Evolutionary conservation across 1,140 invertebrate species (phyloP), one percentile per base, ranked within the genome.

Genomic region (Vollenhovia emeryi): DNA sequence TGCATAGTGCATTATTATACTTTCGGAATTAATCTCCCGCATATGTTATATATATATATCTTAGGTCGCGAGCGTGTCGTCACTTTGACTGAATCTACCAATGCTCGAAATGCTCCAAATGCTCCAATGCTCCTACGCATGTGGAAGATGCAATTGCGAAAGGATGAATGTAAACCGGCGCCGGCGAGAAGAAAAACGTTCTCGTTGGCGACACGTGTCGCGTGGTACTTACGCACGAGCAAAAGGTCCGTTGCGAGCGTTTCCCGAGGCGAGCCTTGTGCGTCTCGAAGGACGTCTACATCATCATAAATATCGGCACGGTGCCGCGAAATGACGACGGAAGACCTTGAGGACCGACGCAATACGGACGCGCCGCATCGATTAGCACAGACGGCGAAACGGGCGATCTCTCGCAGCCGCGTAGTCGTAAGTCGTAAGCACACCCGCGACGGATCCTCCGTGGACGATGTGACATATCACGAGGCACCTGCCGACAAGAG

Each of bases 301-400:
- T 82, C 36, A 68, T 59, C 45, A 71, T n/a, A n/a, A n/a, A n/a
- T n/a, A n/a, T n/a, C n/a, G n/a, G 43, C 66, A n/a, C n/a, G n/a
- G 24, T 57, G 27, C 43, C 36, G n/a, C 66, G 24, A 33, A 59
- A 71, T 71, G 5, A 33, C 64, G 66, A 59, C 8, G 50, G 50
- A 82, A 71, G 66, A 71, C 66, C 27, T 71, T 33, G 24, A 40
- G 71, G 48, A 8, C 18, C 43, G 66, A 73, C 50, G 66, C 66
- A 24, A 59, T 45, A 82, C 66, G 27, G 52, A 73, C 66, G 66
- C 78, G 48, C 24, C n/a, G 66, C 78, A 82, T 82, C 78, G 78
- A 82, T 71, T 40, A 21, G 24, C 4, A 45, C 78, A n/a, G 11
- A 55, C 57, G 48, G 7, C 30, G 60, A 40, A 64, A 40, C n/a